Conservation (phyloP, 2,113 vertebrate genomes). For the Scomber colias region DNA sequence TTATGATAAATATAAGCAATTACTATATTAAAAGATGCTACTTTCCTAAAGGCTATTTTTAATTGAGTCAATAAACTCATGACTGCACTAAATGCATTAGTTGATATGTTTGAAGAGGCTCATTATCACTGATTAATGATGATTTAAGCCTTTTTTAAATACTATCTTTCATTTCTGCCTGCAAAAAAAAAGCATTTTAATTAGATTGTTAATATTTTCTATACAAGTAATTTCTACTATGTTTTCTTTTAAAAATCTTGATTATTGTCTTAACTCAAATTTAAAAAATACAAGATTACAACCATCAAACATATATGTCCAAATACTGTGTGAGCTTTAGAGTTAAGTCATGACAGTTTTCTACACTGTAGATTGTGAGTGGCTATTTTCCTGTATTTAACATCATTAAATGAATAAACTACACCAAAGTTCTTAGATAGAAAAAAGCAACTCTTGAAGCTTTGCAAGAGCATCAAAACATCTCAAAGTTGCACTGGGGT, state of each 20-base stretch:
- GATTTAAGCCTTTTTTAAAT: background rate
- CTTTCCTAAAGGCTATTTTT: background rate
- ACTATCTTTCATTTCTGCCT: background rate
- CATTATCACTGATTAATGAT: background rate
- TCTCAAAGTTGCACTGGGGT: background rate
- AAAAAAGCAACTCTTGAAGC: background rate
- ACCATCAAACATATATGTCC: background rate
- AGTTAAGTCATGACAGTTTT: background rate
- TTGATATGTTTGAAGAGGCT: background rate
- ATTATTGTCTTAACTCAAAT: too few relatives aligned
- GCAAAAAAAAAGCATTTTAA: too few relatives aligned
- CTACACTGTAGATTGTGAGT: background rate
- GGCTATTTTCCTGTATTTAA: background rate
- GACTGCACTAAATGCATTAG: background rate
- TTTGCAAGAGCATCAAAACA: constrained; percentile 14
- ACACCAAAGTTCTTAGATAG: background rate
- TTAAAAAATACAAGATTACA: too few relatives aligned
- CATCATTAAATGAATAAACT: background rate
- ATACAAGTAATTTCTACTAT: background rate
- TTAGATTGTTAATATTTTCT: too few relatives aligned
- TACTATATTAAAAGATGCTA: background rate
- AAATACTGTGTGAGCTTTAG: background rate
- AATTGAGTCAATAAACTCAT: background rate
- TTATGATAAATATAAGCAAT: background rate
- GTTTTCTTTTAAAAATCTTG: background rate